A percentile compares a stretch with the other conserved stretches of the same genome.
Evolutionary conservation across 2,797 vertebrate genomes (phyloP).

Genomic region (Gymnocypris eckloni): DNA sequence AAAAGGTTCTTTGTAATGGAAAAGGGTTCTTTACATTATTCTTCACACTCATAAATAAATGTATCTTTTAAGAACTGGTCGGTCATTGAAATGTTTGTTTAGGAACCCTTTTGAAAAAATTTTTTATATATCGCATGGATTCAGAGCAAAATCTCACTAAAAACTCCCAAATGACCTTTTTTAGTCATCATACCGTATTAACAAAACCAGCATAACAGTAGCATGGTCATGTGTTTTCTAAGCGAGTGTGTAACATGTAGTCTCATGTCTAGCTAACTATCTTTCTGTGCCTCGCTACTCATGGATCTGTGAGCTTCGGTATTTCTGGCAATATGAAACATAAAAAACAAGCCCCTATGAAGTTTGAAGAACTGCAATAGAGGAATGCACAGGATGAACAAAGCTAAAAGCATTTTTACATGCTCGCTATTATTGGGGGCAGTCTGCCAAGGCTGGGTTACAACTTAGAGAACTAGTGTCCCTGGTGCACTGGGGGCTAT

Average conservation of each 20-base stretch:
- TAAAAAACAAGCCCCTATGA: slow-evolving; percentile 23
- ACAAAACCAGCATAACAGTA: neutral
- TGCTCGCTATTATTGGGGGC: slow-evolving; percentile 16
- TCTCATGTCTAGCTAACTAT: neutral
- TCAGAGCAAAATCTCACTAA: neutral
- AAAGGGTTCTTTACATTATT: neutral
- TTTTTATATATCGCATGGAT: neutral
- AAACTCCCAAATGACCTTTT: neutral
- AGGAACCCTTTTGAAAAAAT: neutral
- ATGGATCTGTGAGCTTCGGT: neutral
- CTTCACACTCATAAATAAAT: neutral
- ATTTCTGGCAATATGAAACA: neutral
- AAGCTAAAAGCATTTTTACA: slow-evolving; percentile 47
- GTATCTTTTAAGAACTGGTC: neutral
- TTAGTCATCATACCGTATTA: neutral
- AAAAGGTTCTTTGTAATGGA: neutral
- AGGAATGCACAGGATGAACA: slow-evolving; percentile 26
- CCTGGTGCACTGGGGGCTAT: slow-evolving; percentile 27
- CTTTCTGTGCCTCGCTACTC: neutral
- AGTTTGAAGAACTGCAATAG: slow-evolving; percentile 2
- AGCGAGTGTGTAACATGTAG: neutral
- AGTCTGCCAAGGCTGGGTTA: slow-evolving; percentile 34
- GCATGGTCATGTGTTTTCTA: neutral
- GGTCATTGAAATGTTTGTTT: neutral
- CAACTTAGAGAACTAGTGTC: slow-evolving; percentile 40